These are phyloP conservation scores for Strigops habroptila DNA, from an alignment of 2,113 vertebrate species.

Conservation along the genomic window DNA sequence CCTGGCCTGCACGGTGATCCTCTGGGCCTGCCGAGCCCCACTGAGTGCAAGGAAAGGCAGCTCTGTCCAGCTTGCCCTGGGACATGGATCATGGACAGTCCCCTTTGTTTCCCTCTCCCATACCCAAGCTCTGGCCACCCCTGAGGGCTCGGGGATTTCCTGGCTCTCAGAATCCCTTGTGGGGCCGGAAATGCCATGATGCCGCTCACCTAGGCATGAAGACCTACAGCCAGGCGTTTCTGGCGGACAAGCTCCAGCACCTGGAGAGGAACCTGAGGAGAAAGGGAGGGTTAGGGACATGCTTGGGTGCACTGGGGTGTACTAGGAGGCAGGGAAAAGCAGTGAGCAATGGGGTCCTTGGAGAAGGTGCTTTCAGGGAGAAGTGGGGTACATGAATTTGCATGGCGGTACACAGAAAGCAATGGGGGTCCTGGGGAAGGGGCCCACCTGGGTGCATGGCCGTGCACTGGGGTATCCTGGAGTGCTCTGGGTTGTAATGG, in stretches of 20 bases:
- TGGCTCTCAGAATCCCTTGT: no score
- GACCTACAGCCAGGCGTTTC: not conserved
- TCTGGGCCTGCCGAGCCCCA: not conserved
- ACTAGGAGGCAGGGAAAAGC: not conserved
- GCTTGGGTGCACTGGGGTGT: not conserved
- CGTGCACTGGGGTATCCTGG: not conserved
- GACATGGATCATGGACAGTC: no score
- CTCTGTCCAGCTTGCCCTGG: not conserved
- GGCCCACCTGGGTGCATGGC: not conserved
- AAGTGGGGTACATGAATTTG: not conserved
- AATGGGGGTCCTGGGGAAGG: no score
- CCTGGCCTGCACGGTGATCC: not conserved
- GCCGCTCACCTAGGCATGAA: not conserved
- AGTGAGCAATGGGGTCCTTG: no score
- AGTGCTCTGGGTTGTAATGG: not conserved
- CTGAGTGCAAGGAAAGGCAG: not conserved
- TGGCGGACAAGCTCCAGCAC: accelerated
- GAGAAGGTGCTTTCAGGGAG: not conserved
- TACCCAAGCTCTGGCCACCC: not conserved
- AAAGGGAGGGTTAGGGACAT: not conserved
- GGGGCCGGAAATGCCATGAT: not conserved
- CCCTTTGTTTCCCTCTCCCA: not conserved
- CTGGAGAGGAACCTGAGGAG: not conserved
- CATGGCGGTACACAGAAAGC: not conserved
- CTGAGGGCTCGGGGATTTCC: no score